Evolutionary conservation across 2,888 invertebrate species (phyloP), one percentile per base, ranked within the genome.

Genomic region (Drosophila eohydei): DNA sequence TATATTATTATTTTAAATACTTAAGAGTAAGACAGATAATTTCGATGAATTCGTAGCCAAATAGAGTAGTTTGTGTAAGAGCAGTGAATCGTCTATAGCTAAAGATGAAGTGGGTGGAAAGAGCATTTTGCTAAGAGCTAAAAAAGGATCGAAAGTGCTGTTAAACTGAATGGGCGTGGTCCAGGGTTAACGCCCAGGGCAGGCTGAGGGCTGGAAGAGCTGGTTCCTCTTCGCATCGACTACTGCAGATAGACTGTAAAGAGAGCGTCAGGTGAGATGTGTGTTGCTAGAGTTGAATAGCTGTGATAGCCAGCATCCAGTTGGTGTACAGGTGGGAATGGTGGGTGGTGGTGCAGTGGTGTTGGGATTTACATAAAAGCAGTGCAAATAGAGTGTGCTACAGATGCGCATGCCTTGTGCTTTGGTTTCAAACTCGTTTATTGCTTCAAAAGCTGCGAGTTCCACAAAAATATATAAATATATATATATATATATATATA

Each of bases 181-280:
- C 78, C 78, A 81, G 46, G 62, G 64, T 71, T 66, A 76, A 43
- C 67, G 67, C 78, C 78, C 81, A 21, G 48, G 81, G 78, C 78
- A 78, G 81, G 67, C 41, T 67, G 61, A 64, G 71, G 81, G 81
- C 78, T 80, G 78, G 64, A 78, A 80, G 63, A 74, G 78, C 68
- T 71, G 73, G 70, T 52, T 85, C 71, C 69, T 50, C 74, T 55
- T 40, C 64, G 78, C 38, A 40, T 26, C 81, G 74, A 81, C 88
- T 84, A 89, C 83, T 85, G 90, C 58, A 65, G 86, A 59, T 84
- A 84, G 88, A 90, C 84, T 84, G 84, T 80, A 84, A 84, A 84
- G 90, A 84, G 88, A 84, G 80, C 77, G 86, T 73, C 83, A 89
- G 83, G 80, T 84, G 74, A 84, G 80, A 72, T 74, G 70, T 71